Base-by-base conservation (phyloP, 1,140 invertebrate species). In the Neodiprion virginianus region DNA sequence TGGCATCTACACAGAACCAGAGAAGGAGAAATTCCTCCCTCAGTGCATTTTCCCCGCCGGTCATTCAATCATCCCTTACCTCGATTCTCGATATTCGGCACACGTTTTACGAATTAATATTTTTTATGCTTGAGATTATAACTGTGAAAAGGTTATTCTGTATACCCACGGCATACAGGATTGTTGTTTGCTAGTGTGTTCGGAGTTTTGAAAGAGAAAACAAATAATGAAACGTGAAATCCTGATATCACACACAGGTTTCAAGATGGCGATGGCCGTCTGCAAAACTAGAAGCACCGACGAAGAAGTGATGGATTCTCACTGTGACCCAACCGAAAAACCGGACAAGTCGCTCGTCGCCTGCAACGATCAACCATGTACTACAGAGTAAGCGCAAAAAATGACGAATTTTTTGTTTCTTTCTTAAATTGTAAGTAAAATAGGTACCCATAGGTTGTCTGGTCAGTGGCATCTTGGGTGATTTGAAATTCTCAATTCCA, bases 341-440 rank as follows among this genome's bases (percentile, higher is more conserved):
- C 96, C 95, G 1, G 92, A 93, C 75, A 91, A 93, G 48, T 91
- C 93, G 71, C 91, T 95, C 66, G 91, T 95, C 67, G 91, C 93
- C 76, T 97, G 96, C 87, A 97, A 96, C 87, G 93, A 91, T 50
- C 95, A 96, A 82, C 93, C 93, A 14, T 97, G 96, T 88, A 94
- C 95, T 11, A 94, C 95, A 76, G 95, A 94, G 96, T 98, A 90
- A 94, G 94, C 89, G 48, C 28, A 80, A 82, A 40, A 40, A 40
- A 40, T 40, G 28, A 40, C 28, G 28, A 40, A 40, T 79, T 79
- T 77, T 80, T 80, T 40, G 61, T 48, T 10, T 70, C 47, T 48
- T n/a, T 48, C 21, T 53, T n/a, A 14, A 53, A 72, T 17, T 48
- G n/a, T 17, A 53, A 72, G 21, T 40, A 71, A 10, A 14, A 21